A percentile compares a stretch with the other conserved stretches of the same genome.
Conservation (phyloP, 2,797 vertebrate genomes). For the Myotis findleyi region DNA sequence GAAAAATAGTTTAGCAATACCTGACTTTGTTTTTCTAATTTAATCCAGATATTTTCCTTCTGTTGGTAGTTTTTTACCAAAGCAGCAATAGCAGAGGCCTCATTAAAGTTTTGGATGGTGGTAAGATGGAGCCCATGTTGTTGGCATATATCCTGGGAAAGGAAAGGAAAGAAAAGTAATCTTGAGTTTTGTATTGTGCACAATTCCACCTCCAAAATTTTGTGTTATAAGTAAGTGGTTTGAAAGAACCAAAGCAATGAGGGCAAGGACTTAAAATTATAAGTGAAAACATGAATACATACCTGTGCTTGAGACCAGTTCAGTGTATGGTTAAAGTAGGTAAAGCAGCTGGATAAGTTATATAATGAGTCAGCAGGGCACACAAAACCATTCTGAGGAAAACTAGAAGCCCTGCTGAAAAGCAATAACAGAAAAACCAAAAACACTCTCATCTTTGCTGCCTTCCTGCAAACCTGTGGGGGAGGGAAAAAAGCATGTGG, state of each 20-base stretch:
- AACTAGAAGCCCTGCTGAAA: neutral
- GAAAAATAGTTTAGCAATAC: neutral
- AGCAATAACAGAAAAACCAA: neutral
- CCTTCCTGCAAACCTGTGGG: neutral
- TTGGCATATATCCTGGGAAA: neutral
- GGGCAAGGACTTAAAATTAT: neutral
- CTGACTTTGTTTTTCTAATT: neutral
- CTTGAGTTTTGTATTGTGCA: neutral
- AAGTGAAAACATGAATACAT: neutral
- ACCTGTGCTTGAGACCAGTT: neutral
- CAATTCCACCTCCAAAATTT: neutral
- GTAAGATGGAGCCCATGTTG: neutral
- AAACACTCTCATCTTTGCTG: neutral
- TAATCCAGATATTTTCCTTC: neutral
- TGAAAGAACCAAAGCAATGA: neutral
- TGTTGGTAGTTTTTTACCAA: neutral
- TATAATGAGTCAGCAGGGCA: neutral
- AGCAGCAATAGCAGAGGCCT: neutral
- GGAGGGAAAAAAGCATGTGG: neutral
- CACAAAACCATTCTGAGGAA: neutral
- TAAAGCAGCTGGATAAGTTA: neutral
- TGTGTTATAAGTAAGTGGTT: neutral
- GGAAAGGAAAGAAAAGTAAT: neutral
- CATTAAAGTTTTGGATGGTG: neutral
- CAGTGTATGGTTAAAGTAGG: neutral